Base-by-base conservation (phyloP, 2,113 vertebrate species). In the Mastomys coucha region DNA sequence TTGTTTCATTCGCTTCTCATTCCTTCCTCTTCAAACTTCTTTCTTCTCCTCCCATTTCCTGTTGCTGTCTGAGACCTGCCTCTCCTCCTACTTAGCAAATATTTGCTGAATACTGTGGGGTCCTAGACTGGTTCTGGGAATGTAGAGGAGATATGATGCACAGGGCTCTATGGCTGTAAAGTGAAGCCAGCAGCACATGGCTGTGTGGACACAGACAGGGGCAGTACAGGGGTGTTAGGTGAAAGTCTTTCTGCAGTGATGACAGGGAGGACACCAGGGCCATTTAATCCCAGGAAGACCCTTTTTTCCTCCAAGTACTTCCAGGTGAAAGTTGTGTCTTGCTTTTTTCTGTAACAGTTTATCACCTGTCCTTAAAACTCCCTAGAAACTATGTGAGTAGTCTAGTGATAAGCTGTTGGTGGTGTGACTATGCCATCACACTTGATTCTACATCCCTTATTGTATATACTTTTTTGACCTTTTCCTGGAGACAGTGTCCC, bases 131-230 rank as follows among this genome's bases (percentile, higher is more conserved):
- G 88, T 33, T 51, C 56, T 77, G 24, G 53, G 53, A 10, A 26
- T 4, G 17, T 0, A 69, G 56, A 17, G 24, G 56, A 17, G 24
- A 22, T 13, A 12, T 7, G 1, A 0, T 24, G 11, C 51, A 4
- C 56, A 2, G 72, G 42, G 14, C 7, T 58, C 2, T 9, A 7
- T 70, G 88, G 56, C 31, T 11, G 0, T 0, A 1, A 49, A 67
- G 36, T 51, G 20, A 0, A 2, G 24, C 33, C 45, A 10, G 8
- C 2, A 26, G 9, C 5, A 1, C 12, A 28, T 31, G 82, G 26
- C 56, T 19, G 12, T 63, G 24, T 42, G 56, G 42, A 12, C 5
- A 16, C n/a, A 45, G 80, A 60, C 56, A 60, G n/a, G 20, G 22
- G 11, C 53, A 60, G 5, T 60, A 11, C 20, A 26, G 36, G 53